A percentile compares a stretch with the other conserved stretches of the same genome.
Evolutionary conservation across 1,140 invertebrate genomes (phyloP).

Genomic region (Drosophila bipectinata): DNA sequence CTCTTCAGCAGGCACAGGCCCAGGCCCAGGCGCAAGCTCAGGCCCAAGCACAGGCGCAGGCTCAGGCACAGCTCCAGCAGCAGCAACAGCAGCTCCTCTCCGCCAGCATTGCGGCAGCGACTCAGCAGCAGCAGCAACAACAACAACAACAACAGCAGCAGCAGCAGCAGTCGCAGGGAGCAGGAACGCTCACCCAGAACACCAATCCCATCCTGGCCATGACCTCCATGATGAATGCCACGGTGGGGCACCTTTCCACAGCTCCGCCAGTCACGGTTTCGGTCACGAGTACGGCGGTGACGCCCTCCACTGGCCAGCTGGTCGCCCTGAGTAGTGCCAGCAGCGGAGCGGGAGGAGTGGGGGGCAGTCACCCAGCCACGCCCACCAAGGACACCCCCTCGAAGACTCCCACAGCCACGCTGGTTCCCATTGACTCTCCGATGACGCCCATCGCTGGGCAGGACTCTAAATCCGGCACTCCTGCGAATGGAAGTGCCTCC

Average conservation of each 20-base stretch:
- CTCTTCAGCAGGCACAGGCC: conserved; percentile 64
- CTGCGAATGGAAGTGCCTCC: conserved; percentile 12
- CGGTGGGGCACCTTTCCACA: conserved; percentile 57
- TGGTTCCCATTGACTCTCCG: conserved; percentile 82
- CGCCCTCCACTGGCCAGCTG: conserved; percentile 35
- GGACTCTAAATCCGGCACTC: conserved; percentile 21
- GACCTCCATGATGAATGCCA: conserved; percentile 80
- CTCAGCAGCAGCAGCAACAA: conserved; percentile 62
- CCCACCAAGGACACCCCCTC: conserved; percentile 53
- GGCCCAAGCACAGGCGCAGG: conserved; percentile 34
- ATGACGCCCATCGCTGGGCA: conserved; percentile 15
- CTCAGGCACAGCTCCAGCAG: conserved; percentile 65
- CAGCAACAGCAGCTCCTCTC: conserved; percentile 57
- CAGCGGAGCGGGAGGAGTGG: conserved; percentile 33
- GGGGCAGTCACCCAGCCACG: conserved; percentile 45
- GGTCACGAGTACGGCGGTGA: conserved; percentile 33
- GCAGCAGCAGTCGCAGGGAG: conserved; percentile 47
- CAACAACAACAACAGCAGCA: conserved; percentile 39
- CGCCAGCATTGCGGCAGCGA: conserved; percentile 58
- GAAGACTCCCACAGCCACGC: conserved; percentile 63
- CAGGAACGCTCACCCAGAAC: conserved; percentile 64
- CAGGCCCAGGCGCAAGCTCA: conserved; percentile 49
- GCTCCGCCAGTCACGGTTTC: conserved; percentile 48
- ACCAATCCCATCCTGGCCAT: conserved; percentile 81
- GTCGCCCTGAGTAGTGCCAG: conserved; percentile 51